phyloP scores from a whole-genome alignment of 2,113 vertebrate genomes.

The Lepidothrix coronata region DNA sequence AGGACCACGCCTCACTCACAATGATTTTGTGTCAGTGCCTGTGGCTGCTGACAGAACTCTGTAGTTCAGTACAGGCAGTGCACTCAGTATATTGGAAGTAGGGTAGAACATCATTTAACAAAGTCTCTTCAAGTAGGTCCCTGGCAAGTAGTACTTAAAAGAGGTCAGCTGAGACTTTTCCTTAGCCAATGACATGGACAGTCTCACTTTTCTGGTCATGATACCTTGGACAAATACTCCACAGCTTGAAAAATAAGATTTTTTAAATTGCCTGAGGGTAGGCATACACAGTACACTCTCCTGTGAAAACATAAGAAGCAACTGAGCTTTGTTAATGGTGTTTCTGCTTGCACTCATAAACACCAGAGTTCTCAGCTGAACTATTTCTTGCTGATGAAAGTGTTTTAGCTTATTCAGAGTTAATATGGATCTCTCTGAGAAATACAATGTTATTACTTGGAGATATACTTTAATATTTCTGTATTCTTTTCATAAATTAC shows the following conservation, averaged over 20 bases:
- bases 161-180: neutral
- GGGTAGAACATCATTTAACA: neutral
- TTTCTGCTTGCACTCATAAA: neutral
- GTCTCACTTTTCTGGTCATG: neutral
- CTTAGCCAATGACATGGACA: neutral
- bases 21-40: slow-evolving; percentile 24
- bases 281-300: neutral
- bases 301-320: neutral
- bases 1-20: slow-evolving; percentile 24
- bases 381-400: neutral
- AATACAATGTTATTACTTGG: neutral
- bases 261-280: neutral
- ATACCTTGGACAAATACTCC: neutral
- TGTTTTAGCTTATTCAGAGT: neutral
- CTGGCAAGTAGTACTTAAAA: neutral
- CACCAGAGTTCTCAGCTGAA: neutral
- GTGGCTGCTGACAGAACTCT: slow-evolving; percentile 10
- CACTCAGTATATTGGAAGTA: neutral
- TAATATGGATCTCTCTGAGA: neutral
- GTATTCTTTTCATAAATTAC: neutral
- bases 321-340: neutral
- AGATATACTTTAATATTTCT: neutral
- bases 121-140: neutral
- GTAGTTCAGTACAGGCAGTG: neutral
- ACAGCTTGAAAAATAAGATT: neutral